Base-by-base conservation (phyloP, 2,113 vertebrate species). In the Uria lomvia region DNA sequence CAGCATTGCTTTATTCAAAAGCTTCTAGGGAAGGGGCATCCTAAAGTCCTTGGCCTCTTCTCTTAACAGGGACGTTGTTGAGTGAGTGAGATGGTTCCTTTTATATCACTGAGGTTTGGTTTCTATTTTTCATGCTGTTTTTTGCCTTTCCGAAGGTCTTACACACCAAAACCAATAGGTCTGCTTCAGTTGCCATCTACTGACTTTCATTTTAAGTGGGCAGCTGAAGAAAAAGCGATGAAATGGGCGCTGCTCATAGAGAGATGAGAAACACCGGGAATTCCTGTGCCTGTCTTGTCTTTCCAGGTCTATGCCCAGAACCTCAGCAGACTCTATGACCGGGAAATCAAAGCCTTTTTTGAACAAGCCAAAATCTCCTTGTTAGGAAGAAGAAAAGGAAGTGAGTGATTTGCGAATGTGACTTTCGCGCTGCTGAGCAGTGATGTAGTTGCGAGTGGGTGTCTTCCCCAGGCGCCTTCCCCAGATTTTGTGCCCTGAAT, bases 251-350 rank as follows among this genome's bases (percentile, higher is more conserved):
- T 29, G 49, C 22, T 23, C 22, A 15, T 5, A 13, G 26, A 14
- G 16, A 58, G 34, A 19, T 26, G 22, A 77, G 23, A 38, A 5
- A 21, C 36, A 62, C 15, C 11, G 7, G 34, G 53, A 55, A 27
- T 18, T 77, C 32, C 53, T 45, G 23, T 17, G 18, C 20, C 36
- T 40, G 22, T 47, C 27, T 60, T 63, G 22, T 75, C 36, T 12
- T 68, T 36, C 40, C 86, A 98, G 97, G 92, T 97, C 36, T 97
- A 96, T 38, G 73, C 94, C 62, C 93, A 95, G 82, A 91, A 86
- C 40, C 91, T 97, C 27, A 56, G 86, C 72, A 86, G 88, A 52
- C 86, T 96, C 53, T 94, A 96, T 1, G 60, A 95, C 11, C 10
- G 5, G 66, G 92, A 97, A 83, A 90, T 94, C 91, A 97, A 90